phyloP scores from a whole-genome alignment of 2,888 invertebrate species.

The Meta bourneti region DNA sequence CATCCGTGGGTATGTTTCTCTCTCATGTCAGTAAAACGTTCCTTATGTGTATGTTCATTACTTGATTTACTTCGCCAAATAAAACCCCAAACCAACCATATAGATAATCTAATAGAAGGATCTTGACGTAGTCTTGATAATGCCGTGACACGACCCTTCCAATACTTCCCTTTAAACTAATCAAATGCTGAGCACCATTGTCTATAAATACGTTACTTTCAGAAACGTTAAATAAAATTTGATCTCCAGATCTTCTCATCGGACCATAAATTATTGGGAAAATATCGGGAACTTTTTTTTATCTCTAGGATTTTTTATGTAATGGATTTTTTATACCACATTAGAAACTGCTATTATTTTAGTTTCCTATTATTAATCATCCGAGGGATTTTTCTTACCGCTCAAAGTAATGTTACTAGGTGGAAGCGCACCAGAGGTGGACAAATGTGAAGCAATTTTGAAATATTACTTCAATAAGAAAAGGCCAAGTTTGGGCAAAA shows the following conservation, averaged over 20 bases:
- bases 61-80: too few relatives aligned
- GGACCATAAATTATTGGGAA: conserved; percentile 52
- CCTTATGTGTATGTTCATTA: too few relatives aligned
- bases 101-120: not conserved
- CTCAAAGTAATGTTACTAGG: conserved; percentile 16
- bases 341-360: conserved; percentile 72
- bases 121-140: not conserved
- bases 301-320: conserved; percentile 16
- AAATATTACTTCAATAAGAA: conserved; percentile 74
- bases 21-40: too few relatives aligned
- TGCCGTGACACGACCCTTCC: not conserved
- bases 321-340: conserved; percentile 52
- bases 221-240: conserved; percentile 60
- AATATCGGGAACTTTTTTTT: conserved; percentile 50
- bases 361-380: conserved; percentile 68
- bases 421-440: conserved; percentile 31
- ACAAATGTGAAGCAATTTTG: conserved; percentile 68
- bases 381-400: conserved; percentile 48
- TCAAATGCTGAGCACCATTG: conserved; percentile 3
- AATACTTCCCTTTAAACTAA: not conserved
- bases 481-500: conserved; percentile 64
- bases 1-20: too few relatives aligned
- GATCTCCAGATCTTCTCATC: conserved; percentile 40
- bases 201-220: conserved; percentile 44
- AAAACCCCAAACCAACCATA: not conserved